Evolutionary conservation across 2,888 invertebrate species (phyloP), one percentile per base, ranked within the genome.

Genomic region (Drosophila lacicola): DNA sequence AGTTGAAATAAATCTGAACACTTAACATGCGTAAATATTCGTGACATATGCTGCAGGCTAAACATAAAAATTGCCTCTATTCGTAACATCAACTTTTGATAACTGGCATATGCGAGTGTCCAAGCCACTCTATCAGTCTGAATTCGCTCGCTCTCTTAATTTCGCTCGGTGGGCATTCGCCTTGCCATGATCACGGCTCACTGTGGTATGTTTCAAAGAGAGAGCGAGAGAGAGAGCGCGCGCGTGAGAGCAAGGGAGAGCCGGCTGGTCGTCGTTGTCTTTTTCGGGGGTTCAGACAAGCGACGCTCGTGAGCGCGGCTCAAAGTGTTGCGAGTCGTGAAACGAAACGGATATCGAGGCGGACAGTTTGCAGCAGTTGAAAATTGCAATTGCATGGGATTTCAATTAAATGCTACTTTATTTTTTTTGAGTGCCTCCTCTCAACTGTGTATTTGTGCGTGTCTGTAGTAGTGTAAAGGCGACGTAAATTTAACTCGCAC

Each of bases 291-390:
- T 78, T 78, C 70, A 70, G 74, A 34, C 14, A 46, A 64, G 55
- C 67, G 69, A 37, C 56, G 70, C 58, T 68, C 71, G 71, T 66
- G 70, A 82, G 82, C 78, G 81, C 74, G 75, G 80, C 82, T 83
- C 88, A 90, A 85, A 90, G 87, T 88, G 89, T 84, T 89, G 89
- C 89, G 89, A 90, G 90, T 89, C 90, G 90, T 89, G 90, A 85
- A 83, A 81, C 84, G 78, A 81, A 78, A 84, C 89, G 89, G 89
- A 89, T 77, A 79, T 88, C 77, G 76, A 72, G 64, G 72, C 78
- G 78, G 78, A 78, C 80, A 76, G 78, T 78, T 71, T 77, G 74
- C 72, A 78, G 73, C 60, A 68, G 55, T 54, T 46, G 19, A 53
- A 65, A 65, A 74, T 78, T 83, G 76, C 74, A 79, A 80, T 80